Conservation (phyloP, 2,888 invertebrate genomes). For the Athetis lepigone region DNA sequence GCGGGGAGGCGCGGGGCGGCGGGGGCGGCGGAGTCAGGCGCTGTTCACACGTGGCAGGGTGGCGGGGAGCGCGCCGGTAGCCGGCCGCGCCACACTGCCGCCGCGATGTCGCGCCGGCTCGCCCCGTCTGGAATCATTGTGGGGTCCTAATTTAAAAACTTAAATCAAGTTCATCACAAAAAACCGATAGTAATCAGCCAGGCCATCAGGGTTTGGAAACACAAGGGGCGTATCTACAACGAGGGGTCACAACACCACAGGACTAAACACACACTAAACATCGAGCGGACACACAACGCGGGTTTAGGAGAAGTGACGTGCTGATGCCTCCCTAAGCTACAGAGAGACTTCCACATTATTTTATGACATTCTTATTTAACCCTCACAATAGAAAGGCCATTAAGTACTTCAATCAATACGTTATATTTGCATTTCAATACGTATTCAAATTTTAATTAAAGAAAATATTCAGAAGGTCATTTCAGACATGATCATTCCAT, state of each 20-base stretch:
- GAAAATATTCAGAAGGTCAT: too few species aligned
- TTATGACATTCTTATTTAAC: too few species aligned
- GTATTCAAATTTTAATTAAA: too few species aligned
- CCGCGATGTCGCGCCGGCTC: slow-evolving; percentile 75
- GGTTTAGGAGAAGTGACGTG: slow-evolving; percentile 2
- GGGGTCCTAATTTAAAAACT: slow-evolving; percentile 44
- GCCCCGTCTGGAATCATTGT: slow-evolving; percentile 80
- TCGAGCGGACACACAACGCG: slow-evolving; percentile 17
- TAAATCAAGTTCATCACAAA: slow-evolving; percentile 33
- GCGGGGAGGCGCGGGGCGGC: slow-evolving; percentile 65
- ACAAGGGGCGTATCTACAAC: slow-evolving; percentile 24
- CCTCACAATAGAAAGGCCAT: too few species aligned
- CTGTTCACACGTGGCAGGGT: slow-evolving; percentile 81
- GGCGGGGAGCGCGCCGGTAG: slow-evolving; percentile 83
- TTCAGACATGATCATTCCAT: too few species aligned
- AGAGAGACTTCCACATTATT: slow-evolving; percentile 28
- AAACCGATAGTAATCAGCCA: slow-evolving; percentile 48
- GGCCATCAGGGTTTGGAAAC: slow-evolving; percentile 50
- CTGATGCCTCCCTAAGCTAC: slow-evolving; percentile 8
- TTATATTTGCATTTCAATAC: too few species aligned
- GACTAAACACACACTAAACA: slow-evolving; percentile 32
- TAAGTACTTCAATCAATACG: too few species aligned
- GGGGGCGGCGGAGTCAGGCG: slow-evolving; percentile 54
- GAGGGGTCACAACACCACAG: slow-evolving; percentile 29
- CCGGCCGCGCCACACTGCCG: slow-evolving; percentile 81